Conservation (phyloP, 2,113 vertebrate genomes). For the Polypterus senegalus region DNA sequence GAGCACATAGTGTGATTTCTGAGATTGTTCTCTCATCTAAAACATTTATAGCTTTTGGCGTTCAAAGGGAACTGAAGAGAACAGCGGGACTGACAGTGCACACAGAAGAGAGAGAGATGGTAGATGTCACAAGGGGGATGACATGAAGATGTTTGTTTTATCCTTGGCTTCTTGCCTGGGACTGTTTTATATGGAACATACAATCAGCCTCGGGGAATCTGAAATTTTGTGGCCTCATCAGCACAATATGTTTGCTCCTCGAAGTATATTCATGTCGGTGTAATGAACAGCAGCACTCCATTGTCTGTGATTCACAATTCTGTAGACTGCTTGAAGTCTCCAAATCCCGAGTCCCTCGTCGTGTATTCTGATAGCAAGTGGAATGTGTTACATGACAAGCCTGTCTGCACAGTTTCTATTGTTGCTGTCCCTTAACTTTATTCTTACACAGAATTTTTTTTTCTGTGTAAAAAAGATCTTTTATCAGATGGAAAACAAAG, state of each 20-base stretch:
- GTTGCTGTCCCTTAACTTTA: background rate
- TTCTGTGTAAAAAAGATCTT: too few relatives aligned
- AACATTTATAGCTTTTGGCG: constrained; percentile 70
- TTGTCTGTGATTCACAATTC: too few relatives aligned
- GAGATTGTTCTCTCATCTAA: constrained; percentile 62
- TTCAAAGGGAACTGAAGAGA: constrained; percentile 54
- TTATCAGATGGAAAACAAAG: too few relatives aligned
- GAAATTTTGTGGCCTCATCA: constrained; percentile 29
- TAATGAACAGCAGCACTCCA: too few relatives aligned
- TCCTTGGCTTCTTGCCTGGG: constrained; percentile 53
- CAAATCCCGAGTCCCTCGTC: background rate
- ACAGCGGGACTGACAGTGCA: constrained; percentile 30
- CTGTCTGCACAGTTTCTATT: constrained; percentile 1
- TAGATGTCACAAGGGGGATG: constrained; percentile 44
- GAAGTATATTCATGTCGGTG: background rate
- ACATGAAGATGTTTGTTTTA: constrained; percentile 60
- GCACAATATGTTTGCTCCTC: constrained; percentile 37
- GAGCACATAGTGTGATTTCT: constrained; percentile 63
- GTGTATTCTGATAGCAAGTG: background rate
- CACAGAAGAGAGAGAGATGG: constrained; percentile 39
- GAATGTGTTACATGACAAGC: background rate
- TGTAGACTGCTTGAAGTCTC: background rate
- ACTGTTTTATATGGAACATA: constrained; percentile 62
- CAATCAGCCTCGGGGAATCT: constrained; percentile 47
- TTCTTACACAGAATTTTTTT: too few relatives aligned